Percentiles rank a stretch among this genome's conserved stretches.
These are phyloP conservation scores for Argyresthia albistria DNA, from an alignment of 2,888 invertebrate genomes.

Conservation along the genomic window DNA sequence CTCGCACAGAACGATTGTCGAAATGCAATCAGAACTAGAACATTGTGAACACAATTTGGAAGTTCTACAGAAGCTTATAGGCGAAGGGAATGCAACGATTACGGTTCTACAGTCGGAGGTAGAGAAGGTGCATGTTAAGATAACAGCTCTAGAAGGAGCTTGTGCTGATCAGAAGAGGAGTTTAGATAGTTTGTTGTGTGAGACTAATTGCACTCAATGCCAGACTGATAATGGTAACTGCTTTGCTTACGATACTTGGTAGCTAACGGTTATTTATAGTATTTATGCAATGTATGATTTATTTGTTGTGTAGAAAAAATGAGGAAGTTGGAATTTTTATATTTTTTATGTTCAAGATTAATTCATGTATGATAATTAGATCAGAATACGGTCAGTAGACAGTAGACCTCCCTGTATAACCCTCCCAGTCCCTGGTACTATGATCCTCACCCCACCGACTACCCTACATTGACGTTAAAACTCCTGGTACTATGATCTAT, in stretches of 20 bases:
- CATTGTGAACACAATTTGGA: conserved; percentile 39
- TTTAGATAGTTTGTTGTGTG: conserved; percentile 24
- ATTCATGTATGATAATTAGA: no score
- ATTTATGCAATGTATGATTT: no score
- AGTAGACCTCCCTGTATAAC: no score
- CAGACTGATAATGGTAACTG: conserved; percentile 34
- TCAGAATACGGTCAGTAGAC: no score
- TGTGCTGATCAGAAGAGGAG: conserved; percentile 28
- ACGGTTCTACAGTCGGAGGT: conserved; percentile 25
- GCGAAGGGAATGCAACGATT: conserved; percentile 35
- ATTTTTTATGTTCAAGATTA: no score
- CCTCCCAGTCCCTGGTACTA: no score
- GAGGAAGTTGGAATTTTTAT: no score
- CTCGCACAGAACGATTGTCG: conserved; percentile 22
- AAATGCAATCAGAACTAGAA: conserved; percentile 32
- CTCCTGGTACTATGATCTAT: no score
- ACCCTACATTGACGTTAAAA: no score
- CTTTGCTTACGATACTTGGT: not conserved
- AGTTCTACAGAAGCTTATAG: conserved; percentile 28
- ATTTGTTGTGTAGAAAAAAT: no score
- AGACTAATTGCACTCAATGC: conserved; percentile 22
- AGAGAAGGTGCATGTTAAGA: conserved; percentile 28
- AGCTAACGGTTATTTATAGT: conserved; percentile 1
- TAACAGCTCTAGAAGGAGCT: conserved; percentile 28
- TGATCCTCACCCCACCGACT: no score